Percentiles rank a stretch among this genome's conserved stretches.
phyloP scores from a whole-genome alignment of 2,888 invertebrate genomes.

The Cheiracanthium punctorium region DNA sequence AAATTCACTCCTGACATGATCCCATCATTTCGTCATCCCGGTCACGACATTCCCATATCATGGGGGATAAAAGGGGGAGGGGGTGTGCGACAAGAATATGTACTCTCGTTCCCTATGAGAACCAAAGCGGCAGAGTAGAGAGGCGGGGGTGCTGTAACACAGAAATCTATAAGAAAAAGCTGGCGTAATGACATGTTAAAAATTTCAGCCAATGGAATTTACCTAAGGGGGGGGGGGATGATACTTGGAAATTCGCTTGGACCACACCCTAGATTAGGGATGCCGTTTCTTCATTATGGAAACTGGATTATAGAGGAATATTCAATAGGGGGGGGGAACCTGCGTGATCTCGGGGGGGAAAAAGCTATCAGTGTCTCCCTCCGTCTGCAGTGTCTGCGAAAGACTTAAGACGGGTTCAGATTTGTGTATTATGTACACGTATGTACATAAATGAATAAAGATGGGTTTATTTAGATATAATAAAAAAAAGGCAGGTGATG shows the following conservation, averaged over 20 bases:
- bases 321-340: conserved; percentile 21
- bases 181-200: conserved; percentile 63
- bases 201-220: conserved; percentile 48
- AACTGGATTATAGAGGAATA: conserved; percentile 39
- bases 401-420: too few species aligned
- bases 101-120: too few species aligned
- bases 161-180: background rate
- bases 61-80: conserved; percentile 4
- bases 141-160: too few species aligned
- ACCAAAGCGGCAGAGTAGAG: too few species aligned
- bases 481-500: too few species aligned
- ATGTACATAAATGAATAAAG: too few species aligned
- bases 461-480: too few species aligned
- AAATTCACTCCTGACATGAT: background rate
- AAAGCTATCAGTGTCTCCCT: too few species aligned
- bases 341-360: too few species aligned
- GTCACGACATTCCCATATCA: conserved; percentile 19
- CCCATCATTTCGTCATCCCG: background rate
- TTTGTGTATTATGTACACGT: too few species aligned
- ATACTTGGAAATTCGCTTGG: conserved; percentile 16
- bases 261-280: conserved; percentile 64
- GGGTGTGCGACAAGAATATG: background rate
- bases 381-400: too few species aligned
- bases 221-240: background rate
- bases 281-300: conserved; percentile 49